These are phyloP conservation scores for Elgaria multicarinata DNA, from an alignment of 2,113 vertebrate genomes.

Conservation along the genomic window DNA sequence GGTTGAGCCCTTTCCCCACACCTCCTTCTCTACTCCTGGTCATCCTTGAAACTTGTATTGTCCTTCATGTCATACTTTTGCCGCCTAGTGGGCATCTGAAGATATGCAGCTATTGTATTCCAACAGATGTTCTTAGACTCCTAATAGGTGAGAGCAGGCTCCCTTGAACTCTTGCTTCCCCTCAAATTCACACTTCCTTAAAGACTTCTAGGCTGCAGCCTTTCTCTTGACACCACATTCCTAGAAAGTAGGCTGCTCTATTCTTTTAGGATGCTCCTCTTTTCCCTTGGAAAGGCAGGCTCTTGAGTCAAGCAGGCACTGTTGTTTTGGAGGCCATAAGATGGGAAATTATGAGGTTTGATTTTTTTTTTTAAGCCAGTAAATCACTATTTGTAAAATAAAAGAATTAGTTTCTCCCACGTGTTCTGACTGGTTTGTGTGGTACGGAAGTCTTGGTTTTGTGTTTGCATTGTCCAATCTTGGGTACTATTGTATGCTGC, in stretches of 20 bases:
- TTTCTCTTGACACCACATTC: neutral
- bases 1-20: neutral
- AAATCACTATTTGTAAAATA: conserved; percentile 29
- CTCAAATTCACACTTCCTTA: neutral
- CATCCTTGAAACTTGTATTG: neutral
- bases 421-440: conserved; percentile 1
- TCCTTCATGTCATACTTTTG: neutral
- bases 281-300: neutral
- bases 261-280: neutral
- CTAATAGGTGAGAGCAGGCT: neutral
- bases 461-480: neutral
- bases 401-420: conserved; percentile 6
- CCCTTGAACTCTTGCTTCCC: neutral
- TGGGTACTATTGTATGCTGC: neutral
- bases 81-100: neutral
- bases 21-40: neutral
- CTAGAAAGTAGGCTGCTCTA: neutral
- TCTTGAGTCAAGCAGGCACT: neutral
- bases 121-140: neutral
- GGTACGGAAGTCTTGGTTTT: neutral
- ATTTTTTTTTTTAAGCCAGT: conserved; percentile 27
- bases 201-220: neutral
- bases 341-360: neutral
- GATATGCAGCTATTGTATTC: neutral
- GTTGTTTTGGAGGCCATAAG: neutral